A percentile compares a stretch with the other conserved stretches of the same genome.
phyloP scores from a whole-genome alignment of 1,140 invertebrate genomes.

The Diplogasteroides magnus region DNA sequence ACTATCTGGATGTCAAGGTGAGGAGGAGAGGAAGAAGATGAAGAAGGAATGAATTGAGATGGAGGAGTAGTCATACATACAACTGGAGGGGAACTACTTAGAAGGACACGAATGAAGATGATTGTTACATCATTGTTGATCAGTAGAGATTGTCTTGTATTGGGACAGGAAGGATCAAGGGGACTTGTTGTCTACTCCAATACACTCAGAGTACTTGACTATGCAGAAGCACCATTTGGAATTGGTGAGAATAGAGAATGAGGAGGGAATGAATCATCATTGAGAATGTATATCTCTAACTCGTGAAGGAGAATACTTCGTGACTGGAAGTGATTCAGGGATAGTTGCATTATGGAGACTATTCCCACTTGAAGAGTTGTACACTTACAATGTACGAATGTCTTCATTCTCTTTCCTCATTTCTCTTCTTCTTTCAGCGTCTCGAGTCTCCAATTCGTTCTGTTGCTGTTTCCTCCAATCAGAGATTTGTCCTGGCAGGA shows the following conservation, averaged over 20 bases:
- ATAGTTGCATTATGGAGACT: constrained; percentile 96
- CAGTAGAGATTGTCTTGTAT: not conserved
- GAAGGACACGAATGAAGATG: not conserved
- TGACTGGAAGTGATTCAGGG: constrained; percentile 87
- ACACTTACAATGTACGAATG: constrained; percentile 74
- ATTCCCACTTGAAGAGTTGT: constrained; percentile 88
- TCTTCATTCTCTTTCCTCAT: constrained; percentile 31
- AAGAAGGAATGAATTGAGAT: not conserved
- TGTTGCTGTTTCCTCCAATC: constrained; percentile 48
- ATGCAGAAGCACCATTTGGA: constrained; percentile 13
- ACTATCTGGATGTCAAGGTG: constrained; percentile 71
- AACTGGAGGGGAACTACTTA: not conserved
- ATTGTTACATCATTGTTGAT: not conserved
- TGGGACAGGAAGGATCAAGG: constrained; percentile 63
- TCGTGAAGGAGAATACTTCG: constrained; percentile 91
- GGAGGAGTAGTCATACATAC: constrained; percentile 8
- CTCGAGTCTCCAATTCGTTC: constrained; percentile 46
- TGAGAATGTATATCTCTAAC: constrained; percentile 83
- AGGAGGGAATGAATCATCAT: not conserved
- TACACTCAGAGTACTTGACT: constrained; percentile 76
- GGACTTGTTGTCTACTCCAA: constrained; percentile 68
- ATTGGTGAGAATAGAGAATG: not conserved
- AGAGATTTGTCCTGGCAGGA: constrained; percentile 88
- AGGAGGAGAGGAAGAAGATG: not conserved
- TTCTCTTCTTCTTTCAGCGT: constrained; percentile 57